Conservation (phyloP, 2,113 vertebrate species). For the Phasianus colchicus region DNA sequence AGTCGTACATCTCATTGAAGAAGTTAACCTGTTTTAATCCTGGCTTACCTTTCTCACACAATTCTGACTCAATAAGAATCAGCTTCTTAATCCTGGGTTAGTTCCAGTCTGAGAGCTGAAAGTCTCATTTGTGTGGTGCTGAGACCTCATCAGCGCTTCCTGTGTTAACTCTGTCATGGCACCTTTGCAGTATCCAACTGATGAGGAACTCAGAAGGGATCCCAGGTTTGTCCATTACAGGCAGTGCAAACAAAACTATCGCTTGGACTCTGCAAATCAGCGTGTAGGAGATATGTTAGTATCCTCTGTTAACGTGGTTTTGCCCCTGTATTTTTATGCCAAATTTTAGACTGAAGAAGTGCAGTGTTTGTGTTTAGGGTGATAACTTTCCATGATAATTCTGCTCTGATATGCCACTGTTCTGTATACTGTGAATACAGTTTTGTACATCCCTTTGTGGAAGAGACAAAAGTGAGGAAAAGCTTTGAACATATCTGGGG, state of each 20-base stretch:
- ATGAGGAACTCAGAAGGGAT: not conserved
- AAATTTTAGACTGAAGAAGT: not conserved
- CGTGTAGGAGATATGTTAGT: rapidly evolving
- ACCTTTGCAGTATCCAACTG: not conserved
- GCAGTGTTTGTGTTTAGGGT: not conserved
- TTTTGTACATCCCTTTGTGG: not conserved
- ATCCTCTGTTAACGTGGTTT: not conserved
- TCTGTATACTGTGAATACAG: not conserved
- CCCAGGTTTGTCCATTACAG: not conserved
- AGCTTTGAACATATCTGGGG: not conserved
- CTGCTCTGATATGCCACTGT: not conserved
- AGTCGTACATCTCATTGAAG: not conserved
- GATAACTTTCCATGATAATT: not conserved
- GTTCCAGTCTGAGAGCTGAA: not conserved
- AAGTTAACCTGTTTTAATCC: not conserved
- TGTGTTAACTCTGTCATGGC: not conserved
- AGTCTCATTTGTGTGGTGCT: rapidly evolving
- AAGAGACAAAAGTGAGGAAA: not conserved
- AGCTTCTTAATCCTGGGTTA: not conserved
- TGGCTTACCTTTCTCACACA: not conserved
- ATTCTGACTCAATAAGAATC: not conserved
- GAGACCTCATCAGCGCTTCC: not conserved
- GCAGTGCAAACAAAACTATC: not conserved
- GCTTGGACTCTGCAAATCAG: not conserved
- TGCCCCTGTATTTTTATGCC: no score